Conservation (phyloP, 2,113 vertebrate species). For the Cheilinus undulatus region DNA sequence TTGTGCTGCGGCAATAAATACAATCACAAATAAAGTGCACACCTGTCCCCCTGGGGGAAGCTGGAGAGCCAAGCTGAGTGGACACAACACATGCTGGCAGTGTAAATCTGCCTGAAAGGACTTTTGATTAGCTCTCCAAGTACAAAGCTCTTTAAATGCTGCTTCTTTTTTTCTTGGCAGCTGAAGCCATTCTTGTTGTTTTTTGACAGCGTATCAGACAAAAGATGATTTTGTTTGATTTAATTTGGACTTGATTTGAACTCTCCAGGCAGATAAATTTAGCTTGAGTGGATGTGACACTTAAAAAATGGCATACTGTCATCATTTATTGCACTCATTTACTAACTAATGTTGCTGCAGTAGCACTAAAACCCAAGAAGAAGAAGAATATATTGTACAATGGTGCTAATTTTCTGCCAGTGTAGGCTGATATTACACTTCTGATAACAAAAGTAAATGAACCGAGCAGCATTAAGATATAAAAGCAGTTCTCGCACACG, state of each 20-base stretch:
- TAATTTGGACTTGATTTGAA: conserved; percentile 7
- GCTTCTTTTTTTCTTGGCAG: neutral
- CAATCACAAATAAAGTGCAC: conserved; percentile 38
- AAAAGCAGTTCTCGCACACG: neutral
- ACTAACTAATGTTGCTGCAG: neutral
- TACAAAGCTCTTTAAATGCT: conserved; percentile 3
- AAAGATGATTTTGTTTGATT: conserved; percentile 17
- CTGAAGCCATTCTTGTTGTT: neutral
- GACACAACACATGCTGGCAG: conserved; percentile 25
- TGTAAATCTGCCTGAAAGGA: conserved; percentile 31
- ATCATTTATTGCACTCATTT: neutral
- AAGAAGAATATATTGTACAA: no score
- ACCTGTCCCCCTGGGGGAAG: conserved; percentile 18
- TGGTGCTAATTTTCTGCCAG: neutral
- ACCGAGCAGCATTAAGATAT: neutral
- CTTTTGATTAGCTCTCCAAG: conserved; percentile 5
- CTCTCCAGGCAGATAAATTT: neutral
- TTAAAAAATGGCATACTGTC: neutral
- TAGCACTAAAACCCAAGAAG: neutral
- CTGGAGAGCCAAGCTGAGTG: conserved; percentile 22
- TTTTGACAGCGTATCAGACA: conserved; percentile 16
- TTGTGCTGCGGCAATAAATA: conserved; percentile 20
- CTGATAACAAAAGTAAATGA: neutral
- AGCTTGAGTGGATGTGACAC: neutral
- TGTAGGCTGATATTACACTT: neutral